Percentiles rank a stretch among this genome's conserved stretches.
These are phyloP conservation scores for Chauna torquata DNA, from an alignment of 2,113 vertebrate species.

Conservation along the genomic window DNA sequence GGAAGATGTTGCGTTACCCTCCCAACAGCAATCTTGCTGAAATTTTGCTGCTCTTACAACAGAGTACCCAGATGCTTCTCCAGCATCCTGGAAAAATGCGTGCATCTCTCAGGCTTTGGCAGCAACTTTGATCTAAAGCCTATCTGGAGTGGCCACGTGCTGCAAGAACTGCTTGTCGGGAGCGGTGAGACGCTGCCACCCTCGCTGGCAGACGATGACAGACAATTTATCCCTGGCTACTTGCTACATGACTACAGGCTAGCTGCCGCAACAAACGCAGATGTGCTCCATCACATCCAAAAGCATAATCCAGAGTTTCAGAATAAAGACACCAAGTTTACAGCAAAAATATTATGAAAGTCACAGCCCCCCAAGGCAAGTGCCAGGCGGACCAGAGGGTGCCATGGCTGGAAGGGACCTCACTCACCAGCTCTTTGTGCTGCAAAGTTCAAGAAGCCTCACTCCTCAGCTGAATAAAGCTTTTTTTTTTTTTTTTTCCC, in stretches of 20 bases:
- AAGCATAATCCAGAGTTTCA: background rate
- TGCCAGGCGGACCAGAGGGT: accelerated
- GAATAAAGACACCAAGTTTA: background rate
- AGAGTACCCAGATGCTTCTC: background rate
- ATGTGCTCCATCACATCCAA: background rate
- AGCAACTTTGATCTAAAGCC: background rate
- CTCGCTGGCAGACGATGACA: background rate
- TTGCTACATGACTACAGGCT: background rate
- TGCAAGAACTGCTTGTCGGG: accelerated
- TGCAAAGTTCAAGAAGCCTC: background rate
- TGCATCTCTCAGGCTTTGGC: background rate
- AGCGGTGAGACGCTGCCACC: background rate
- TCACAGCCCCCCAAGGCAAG: background rate
- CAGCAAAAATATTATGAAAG: background rate
- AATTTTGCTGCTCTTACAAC: background rate
- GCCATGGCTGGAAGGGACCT: accelerated
- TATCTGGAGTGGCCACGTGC: background rate
- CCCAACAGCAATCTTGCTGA: background rate
- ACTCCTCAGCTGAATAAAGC: background rate
- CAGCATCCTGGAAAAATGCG: accelerated
- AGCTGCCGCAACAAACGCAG: background rate
- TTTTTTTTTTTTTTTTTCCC: no score
- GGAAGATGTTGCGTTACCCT: accelerated
- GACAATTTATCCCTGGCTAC: background rate
- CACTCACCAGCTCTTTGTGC: accelerated